phyloP scores from a whole-genome alignment of 2,797 vertebrate species.

The Spatula clypeata region DNA sequence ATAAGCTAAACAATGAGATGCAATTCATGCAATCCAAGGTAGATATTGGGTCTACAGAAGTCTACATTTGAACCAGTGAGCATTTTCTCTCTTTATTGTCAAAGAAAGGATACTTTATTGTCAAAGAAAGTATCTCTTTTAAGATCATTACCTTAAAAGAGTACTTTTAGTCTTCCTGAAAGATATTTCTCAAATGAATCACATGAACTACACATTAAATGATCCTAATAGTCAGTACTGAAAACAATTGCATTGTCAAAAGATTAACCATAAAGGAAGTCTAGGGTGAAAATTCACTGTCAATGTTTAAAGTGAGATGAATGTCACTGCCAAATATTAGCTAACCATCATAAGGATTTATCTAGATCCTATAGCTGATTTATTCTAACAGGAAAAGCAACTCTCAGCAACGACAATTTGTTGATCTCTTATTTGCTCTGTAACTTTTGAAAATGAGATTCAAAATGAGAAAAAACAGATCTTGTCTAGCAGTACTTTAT shows the following conservation, averaged over 20 bases:
- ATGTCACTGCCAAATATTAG: not conserved
- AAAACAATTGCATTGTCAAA: not conserved
- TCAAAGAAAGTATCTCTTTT: no score
- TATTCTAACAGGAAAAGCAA: not conserved
- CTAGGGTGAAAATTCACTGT: not conserved
- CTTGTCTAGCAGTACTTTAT: not conserved
- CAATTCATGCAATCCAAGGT: not conserved
- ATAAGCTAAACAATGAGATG: not conserved
- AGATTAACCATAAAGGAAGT: not conserved
- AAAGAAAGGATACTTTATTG: no score
- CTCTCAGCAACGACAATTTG: not conserved
- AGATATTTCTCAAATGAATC: not conserved
- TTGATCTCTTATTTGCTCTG: not conserved
- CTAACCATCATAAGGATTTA: not conserved
- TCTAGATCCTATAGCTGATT: not conserved
- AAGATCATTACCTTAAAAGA: not conserved
- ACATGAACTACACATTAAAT: not conserved
- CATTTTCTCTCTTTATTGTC: not conserved
- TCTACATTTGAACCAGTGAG: not conserved
- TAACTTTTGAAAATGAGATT: conserved; percentile 15
- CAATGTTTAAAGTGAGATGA: not conserved
- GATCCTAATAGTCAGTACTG: not conserved
- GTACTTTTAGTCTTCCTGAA: not conserved
- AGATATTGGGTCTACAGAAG: not conserved
- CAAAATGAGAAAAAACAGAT: conserved; percentile 28